Conservation (phyloP, 2,888 invertebrate species). For the Entomobrya proxima region DNA sequence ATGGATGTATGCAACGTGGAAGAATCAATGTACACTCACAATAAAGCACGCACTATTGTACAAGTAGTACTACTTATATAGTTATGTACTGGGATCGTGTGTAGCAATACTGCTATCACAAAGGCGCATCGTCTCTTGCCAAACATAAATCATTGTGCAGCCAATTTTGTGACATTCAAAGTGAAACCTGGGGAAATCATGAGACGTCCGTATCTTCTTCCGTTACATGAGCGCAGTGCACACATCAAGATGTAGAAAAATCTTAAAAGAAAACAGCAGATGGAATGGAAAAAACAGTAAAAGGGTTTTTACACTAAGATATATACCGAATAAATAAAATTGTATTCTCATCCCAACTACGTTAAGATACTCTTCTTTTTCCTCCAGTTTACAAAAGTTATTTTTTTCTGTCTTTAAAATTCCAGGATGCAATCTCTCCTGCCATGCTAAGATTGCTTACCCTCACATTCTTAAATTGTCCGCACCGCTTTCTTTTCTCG, state of each 20-base stretch:
- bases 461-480: conserved; percentile 51
- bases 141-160: conserved; percentile 52
- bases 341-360: too few species aligned
- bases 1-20: neutral
- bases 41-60: too few species aligned
- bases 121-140: conserved; percentile 7
- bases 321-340: too few species aligned
- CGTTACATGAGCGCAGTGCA: neutral
- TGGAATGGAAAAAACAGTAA: neutral
- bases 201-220: neutral
- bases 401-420: conserved; percentile 20
- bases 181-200: conserved; percentile 56
- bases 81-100: conserved; percentile 11
- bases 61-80: neutral
- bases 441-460: conserved; percentile 10
- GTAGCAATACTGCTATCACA: neutral
- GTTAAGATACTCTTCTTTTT: conserved; percentile 7
- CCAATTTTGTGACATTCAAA: conserved; percentile 57
- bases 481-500: neutral
- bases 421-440: conserved; percentile 16
- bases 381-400: neutral
- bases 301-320: too few species aligned
- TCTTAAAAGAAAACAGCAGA: neutral
- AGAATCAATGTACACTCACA: conserved; percentile 26
- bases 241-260: neutral